Evolutionary conservation across 2,113 vertebrate genomes (phyloP), one percentile per base, ranked within the genome.

Genomic region (Colius striatus): DNA sequence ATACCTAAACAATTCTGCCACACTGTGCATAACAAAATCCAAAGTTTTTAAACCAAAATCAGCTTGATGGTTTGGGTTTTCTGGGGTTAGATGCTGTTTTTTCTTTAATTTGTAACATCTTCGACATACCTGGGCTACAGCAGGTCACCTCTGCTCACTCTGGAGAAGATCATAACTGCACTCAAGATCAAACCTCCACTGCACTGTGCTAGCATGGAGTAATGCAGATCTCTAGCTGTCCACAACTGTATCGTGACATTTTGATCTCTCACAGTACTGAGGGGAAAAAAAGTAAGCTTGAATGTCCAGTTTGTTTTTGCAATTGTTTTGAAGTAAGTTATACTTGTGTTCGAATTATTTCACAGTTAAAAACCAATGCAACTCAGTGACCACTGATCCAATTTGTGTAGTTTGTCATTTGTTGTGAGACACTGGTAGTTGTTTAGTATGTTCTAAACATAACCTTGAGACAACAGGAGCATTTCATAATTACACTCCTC

Each of bases 381-480:
- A 94, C 92, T 77, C 62, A 38, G 29, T 20, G 57, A 79, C 65
- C 78, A 34, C 89, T 71, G 63, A 63, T 87, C 9, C 47, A 74
- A 66, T 91, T 23, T 80, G 9, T 36, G 30, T 27, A 77, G 48
- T 41, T 68, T 70, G 36, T 50, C 80, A 22, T 74, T 95, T 45
- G 32, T 77, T 94, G 73, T 48, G 51, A 93, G 77, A 68, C 77
- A n/a, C 63, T 74, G 50, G 80, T 76, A 29, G 14, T 63, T 92
- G 51, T 48, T 94, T 73, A 89, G 38, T 66, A 32, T n/a, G 53
- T 91, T 88, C 89, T 87, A 50, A 97, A 87, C 48, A 55, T 71
- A 96, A 96, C 82, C 80, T 94, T 94, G 94, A 96, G 77, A 92
- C 23, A 95, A 92, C 4, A 0, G 89, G 80, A 95, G 41, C 43